Evolutionary conservation across 2,113 vertebrate genomes (phyloP).

Genomic region (Cervus canadensis): DNA sequence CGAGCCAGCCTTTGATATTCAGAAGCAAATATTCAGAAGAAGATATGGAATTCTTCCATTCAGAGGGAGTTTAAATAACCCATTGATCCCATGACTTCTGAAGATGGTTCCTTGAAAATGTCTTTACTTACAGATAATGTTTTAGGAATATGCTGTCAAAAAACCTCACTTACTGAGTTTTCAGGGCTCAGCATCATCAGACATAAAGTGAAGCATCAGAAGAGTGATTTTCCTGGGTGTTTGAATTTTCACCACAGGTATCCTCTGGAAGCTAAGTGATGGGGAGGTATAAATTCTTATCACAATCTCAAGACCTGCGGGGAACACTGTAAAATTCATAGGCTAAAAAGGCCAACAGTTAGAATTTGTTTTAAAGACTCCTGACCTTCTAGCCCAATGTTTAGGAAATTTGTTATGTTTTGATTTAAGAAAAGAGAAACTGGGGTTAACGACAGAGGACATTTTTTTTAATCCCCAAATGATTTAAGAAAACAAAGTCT

Average conservation of each 20-base stretch:
- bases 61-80: neutral
- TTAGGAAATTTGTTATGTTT: constrained; percentile 41
- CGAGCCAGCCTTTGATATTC: neutral
- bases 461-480: neutral
- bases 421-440: constrained; percentile 19
- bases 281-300: neutral
- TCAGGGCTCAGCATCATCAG: neutral
- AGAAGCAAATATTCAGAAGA: neutral
- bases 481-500: constrained; percentile 45
- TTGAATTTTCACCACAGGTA: neutral
- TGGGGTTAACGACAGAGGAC: constrained; percentile 1
- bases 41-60: neutral
- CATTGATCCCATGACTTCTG: neutral
- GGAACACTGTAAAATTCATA: constrained; percentile 5
- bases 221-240: neutral
- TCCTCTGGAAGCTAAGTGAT: neutral
- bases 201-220: neutral
- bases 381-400: neutral
- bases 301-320: neutral
- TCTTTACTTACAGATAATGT: neutral
- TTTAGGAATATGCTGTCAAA: neutral
- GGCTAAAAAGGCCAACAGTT: neutral
- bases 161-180: neutral
- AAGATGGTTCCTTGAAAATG: neutral
- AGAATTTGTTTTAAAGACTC: constrained; percentile 15